Evolutionary conservation across 2,113 vertebrate genomes (phyloP).

Genomic region (Piaya cayana): DNA sequence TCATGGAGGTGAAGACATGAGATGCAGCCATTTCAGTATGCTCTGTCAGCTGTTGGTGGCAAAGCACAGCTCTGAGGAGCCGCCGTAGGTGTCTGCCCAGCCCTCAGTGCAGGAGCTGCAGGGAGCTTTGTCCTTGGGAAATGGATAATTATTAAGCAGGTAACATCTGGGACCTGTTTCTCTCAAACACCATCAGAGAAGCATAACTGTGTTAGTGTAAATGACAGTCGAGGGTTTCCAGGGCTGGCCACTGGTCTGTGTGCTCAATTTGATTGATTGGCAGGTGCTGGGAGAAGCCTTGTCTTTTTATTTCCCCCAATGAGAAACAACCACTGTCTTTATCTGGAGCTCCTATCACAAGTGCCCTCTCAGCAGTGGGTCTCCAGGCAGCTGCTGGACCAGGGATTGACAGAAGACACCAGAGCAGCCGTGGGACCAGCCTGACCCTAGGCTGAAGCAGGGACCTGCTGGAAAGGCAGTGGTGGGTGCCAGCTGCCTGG

Average conservation of each 20-base stretch:
- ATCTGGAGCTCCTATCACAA: neutral
- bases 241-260: neutral
- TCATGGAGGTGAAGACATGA: neutral
- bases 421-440: neutral
- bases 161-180: slow-evolving; percentile 37
- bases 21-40: neutral
- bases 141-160: slow-evolving; percentile 32
- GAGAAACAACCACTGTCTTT: neutral
- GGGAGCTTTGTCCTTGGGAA: slow-evolving; percentile 59
- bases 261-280: slow-evolving; percentile 3
- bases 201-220: slow-evolving; percentile 29
- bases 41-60: neutral
- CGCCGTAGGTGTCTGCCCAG: neutral
- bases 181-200: neutral
- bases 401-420: neutral
- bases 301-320: neutral
- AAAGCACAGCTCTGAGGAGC: neutral
- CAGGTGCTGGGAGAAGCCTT: neutral
- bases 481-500: neutral
- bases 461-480: accelerated
- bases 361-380: neutral
- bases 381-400: neutral
- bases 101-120: neutral
- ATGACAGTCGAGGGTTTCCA: neutral
- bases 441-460: neutral